These are phyloP conservation scores for Cephonodes hylas DNA, from an alignment of 2,888 invertebrate species.

Conservation along the genomic window DNA sequence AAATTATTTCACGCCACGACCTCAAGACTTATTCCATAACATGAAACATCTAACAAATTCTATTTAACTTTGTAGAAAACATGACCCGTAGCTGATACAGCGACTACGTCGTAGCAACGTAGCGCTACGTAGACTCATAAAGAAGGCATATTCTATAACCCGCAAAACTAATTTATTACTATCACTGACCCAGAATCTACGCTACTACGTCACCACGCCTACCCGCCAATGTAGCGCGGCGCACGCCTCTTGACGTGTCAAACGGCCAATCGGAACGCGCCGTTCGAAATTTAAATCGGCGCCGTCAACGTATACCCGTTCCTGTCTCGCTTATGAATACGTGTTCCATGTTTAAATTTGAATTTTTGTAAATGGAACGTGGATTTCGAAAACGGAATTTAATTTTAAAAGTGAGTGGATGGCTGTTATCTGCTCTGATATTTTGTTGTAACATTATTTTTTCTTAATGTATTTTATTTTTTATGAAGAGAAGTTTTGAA, in stretches of 20 bases:
- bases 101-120: conserved; percentile 61
- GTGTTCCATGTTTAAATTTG: conserved; percentile 27
- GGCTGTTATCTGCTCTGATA: background rate
- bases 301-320: conserved; percentile 57
- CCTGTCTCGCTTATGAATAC: conserved; percentile 49
- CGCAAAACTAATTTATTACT: conserved; percentile 60
- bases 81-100: conserved; percentile 4
- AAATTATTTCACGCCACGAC: background rate
- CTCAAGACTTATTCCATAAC: background rate
- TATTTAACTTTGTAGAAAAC: background rate
- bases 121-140: conserved; percentile 41
- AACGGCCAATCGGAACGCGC: conserved; percentile 70
- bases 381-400: conserved; percentile 16
- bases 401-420: conserved; percentile 20
- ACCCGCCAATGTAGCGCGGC: conserved; percentile 50
- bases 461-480: too few species aligned
- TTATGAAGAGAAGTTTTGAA: too few species aligned
- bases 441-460: background rate
- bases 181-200: conserved; percentile 56
- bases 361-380: conserved; percentile 13
- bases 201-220: conserved; percentile 67
- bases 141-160: conserved; percentile 53
- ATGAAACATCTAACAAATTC: background rate
- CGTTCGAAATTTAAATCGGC: conserved; percentile 63
- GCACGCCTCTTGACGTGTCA: conserved; percentile 64